A percentile compares a stretch with the other conserved stretches of the same genome.
phyloP scores from a whole-genome alignment of 2,888 invertebrate genomes.

The Exocentrus adspersus region DNA sequence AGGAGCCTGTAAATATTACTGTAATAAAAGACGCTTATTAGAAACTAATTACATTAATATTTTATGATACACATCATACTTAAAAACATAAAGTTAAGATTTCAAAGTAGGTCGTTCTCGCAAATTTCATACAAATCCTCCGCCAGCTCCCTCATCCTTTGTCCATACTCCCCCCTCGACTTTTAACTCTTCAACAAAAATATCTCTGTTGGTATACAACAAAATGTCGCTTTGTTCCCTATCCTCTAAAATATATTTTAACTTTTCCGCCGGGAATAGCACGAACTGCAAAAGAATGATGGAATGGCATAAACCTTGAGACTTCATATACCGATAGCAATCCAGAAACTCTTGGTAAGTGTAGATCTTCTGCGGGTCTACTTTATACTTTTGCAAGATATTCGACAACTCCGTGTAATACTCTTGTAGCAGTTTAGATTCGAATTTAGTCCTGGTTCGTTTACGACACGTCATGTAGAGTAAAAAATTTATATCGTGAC shows the following conservation, averaged over 20 bases:
- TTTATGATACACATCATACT: too few relatives aligned
- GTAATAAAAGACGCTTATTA: too few relatives aligned
- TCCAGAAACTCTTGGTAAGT: conserved; percentile 45
- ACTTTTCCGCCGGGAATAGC: neutral
- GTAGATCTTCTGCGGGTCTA: conserved; percentile 40
- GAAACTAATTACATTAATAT: too few relatives aligned
- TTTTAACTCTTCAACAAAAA: conserved; percentile 12
- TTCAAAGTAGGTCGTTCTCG: neutral
- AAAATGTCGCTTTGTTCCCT: neutral
- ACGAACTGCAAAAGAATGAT: conserved; percentile 6
- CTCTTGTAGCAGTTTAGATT: conserved; percentile 37
- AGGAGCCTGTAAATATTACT: too few relatives aligned
- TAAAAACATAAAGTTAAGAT: too few relatives aligned
- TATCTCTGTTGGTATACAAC: conserved; percentile 10
- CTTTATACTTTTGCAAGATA: conserved; percentile 37
- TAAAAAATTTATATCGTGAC: conserved; percentile 68
- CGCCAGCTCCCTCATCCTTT: conserved; percentile 10
- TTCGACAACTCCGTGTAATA: conserved; percentile 45
- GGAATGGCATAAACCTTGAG: conserved; percentile 34
- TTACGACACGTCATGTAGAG: conserved; percentile 44
- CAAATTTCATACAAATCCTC: conserved; percentile 27
- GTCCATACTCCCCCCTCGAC: neutral
- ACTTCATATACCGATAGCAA: conserved; percentile 44
- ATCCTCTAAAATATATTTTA: conserved; percentile 12
- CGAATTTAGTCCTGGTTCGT: conserved; percentile 38